Evolutionary conservation across 1,140 invertebrate species (phyloP).

Genomic region (Ectropis grisescens): DNA sequence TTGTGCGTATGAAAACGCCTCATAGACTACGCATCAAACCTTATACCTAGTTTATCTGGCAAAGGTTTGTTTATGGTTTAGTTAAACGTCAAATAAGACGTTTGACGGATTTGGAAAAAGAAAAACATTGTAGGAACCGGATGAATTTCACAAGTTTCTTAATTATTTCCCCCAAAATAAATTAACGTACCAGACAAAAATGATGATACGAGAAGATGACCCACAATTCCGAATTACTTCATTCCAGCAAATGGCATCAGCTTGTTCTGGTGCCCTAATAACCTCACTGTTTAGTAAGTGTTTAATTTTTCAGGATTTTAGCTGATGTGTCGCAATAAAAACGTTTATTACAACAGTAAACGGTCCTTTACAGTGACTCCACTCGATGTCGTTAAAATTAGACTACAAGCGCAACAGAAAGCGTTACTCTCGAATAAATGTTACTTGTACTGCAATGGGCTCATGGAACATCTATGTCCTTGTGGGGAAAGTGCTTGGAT

Average conservation of each 20-base stretch:
- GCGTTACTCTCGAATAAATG: conserved; percentile 87
- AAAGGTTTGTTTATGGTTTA: too few species aligned
- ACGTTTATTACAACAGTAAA: neutral
- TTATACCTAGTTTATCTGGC: too few species aligned
- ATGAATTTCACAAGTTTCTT: conserved; percentile 13
- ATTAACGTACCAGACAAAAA: too few species aligned
- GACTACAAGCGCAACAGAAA: conserved; percentile 95
- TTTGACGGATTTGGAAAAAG: too few species aligned
- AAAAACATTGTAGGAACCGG: too few species aligned
- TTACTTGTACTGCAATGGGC: conserved; percentile 97
- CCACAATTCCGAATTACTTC: conserved; percentile 84
- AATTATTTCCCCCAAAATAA: too few species aligned
- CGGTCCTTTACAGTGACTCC: conserved; percentile 88
- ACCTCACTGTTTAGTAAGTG: conserved; percentile 90
- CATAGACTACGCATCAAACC: too few species aligned
- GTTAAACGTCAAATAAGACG: too few species aligned
- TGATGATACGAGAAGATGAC: conserved; percentile 74
- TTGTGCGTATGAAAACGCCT: too few species aligned
- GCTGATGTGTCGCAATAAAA: neutral
- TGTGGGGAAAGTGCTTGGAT: conserved; percentile 75
- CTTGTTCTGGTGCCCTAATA: conserved; percentile 89
- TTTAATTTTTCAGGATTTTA: conserved; percentile 11
- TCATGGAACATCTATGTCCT: conserved; percentile 99
- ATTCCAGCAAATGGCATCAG: conserved; percentile 89
- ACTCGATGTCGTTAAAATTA: conserved; percentile 98